Evolutionary conservation across 2,888 invertebrate species (phyloP).

Genomic region (Eupithecia inturbata): DNA sequence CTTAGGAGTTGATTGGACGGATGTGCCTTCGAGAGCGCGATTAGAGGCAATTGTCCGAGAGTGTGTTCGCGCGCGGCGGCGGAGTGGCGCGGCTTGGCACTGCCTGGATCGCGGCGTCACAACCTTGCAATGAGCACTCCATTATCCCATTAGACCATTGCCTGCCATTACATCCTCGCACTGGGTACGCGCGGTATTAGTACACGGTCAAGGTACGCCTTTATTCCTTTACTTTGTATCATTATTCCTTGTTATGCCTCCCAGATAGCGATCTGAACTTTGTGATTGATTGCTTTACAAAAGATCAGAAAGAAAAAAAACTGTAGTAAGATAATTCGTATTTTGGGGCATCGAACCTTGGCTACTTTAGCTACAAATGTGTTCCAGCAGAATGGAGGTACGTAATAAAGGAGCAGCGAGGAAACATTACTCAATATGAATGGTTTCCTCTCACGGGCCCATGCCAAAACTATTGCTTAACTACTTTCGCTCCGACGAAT

Average conservation of each 20-base stretch:
- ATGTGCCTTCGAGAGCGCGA: conserved; percentile 79
- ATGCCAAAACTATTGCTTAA: conserved; percentile 70
- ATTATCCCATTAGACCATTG: conserved; percentile 81
- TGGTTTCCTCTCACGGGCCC: conserved; percentile 69
- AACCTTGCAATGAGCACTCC: conserved; percentile 80
- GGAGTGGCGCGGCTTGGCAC: conserved; percentile 65
- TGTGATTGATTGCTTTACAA: conserved; percentile 29
- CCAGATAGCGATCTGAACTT: conserved; percentile 1
- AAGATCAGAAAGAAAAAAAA: conserved; percentile 37
- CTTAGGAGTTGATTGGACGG: conserved; percentile 79
- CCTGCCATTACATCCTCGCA: conserved; percentile 72
- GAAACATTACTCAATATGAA: conserved; percentile 77
- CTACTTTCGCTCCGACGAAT: conserved; percentile 59
- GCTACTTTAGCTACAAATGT: conserved; percentile 64
- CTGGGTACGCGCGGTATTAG: conserved; percentile 70
- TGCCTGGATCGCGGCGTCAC: conserved; percentile 69
- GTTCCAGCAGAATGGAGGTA: conserved; percentile 60
- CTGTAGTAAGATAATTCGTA: conserved; percentile 54
- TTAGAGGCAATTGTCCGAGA: conserved; percentile 77
- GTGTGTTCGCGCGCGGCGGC: conserved; percentile 69
- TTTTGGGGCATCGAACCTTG: conserved; percentile 55
- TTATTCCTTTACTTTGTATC: conserved; percentile 48
- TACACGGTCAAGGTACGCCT: conserved; percentile 79
- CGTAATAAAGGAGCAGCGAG: conserved; percentile 65
- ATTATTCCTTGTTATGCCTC: conserved; percentile 36